Percentiles rank a stretch among this genome's conserved stretches.
Conservation (phyloP, 2,888 invertebrate species). For the Taenaris catops region DNA sequence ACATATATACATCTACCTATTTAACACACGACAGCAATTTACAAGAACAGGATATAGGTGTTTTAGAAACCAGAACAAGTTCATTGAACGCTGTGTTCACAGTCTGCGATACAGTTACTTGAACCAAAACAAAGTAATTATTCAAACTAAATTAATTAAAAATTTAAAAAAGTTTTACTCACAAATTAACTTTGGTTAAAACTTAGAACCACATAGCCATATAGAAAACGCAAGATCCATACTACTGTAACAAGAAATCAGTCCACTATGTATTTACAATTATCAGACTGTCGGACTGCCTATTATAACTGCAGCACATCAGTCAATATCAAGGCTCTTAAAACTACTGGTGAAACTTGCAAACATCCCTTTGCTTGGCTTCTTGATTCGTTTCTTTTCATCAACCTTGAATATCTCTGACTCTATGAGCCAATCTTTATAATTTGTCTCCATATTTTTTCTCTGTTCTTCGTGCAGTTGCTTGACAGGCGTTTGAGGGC, state of each 20-base stretch:
- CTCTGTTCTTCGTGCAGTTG: constrained; percentile 78
- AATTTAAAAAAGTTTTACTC: no score
- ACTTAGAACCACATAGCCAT: no score
- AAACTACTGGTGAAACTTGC: constrained; percentile 71
- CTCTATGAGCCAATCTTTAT: constrained; percentile 82
- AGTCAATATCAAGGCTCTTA: constrained; percentile 71
- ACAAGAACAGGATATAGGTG: no score
- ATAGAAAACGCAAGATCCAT: no score
- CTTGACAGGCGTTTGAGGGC: constrained; percentile 72
- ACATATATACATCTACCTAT: no score
- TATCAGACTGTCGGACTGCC: neutral
- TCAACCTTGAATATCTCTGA: constrained; percentile 76
- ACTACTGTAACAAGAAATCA: neutral
- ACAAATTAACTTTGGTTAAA: no score
- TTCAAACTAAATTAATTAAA: no score
- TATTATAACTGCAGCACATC: constrained; percentile 29
- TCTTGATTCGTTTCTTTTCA: constrained; percentile 67
- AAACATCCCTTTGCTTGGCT: constrained; percentile 69
- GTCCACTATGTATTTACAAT: constrained; percentile 6
- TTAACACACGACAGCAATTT: no score
- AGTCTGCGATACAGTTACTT: no score
- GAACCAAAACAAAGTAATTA: no score
- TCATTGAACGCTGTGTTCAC: no score
- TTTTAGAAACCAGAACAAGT: no score
- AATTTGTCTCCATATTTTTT: constrained; percentile 77